Evolutionary conservation across 2,888 invertebrate species (phyloP), one percentile per base, ranked within the genome.

Genomic region (Notocelia uddmanniana): DNA sequence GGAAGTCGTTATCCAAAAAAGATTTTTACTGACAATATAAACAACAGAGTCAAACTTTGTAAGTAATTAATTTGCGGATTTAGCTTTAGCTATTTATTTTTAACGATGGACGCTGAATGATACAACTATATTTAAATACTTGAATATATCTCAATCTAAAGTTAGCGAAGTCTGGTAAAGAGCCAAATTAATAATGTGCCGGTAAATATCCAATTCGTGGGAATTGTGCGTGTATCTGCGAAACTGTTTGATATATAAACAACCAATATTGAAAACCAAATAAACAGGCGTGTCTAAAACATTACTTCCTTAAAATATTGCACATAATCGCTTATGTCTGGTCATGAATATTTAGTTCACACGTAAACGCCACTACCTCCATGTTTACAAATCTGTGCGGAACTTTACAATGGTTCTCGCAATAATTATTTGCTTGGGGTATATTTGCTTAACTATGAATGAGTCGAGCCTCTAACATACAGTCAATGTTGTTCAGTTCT

Each of bases 371-470:
- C 72, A 72, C 72, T 72, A 57, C 72, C 72, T 68, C 54, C 50
- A 23, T 72, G 41, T 72, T 62, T 72, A 72, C 72, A 62, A 72
- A 72, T 72, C 55, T 72, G 50, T 62, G 72, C 68, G 72, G 72
- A 72, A 68, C 68, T 72, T 23, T 23, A 72, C 50, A 72, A 69
- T 64, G 19, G 60, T 18, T 52, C 45, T 41, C 52, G 64, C 60
- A 68, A 63, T 67, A 63, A 52, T 57, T 69, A 69, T 74, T 68
- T 68, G 57, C 74, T 15, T 71, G 48, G 31, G 19, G 37, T 41
- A 55, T 74, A 70, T 76, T 74, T 73, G 59, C 60, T 54, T 64
- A 64, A 63, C 67, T 69, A 66, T 69, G 66, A 75, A 74, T 73
- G 73, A 69, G 70, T 31, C 68, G 73, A 75, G 62, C 68, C 72